A percentile compares a stretch with the other conserved stretches of the same genome.
phyloP scores from a whole-genome alignment of 2,113 vertebrate species.

The Oxyura jamaicensis region DNA sequence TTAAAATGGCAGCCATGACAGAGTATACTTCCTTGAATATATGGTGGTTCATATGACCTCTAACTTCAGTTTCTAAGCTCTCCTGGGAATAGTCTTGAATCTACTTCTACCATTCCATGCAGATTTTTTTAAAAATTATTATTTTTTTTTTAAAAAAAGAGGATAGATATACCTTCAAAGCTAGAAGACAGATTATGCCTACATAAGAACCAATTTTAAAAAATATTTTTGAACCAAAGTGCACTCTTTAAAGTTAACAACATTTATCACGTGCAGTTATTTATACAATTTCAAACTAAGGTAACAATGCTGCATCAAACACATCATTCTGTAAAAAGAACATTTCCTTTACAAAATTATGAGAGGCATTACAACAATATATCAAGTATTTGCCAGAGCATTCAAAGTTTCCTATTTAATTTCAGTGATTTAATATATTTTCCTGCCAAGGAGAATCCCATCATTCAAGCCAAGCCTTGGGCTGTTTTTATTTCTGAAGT shows the following conservation, averaged over 20 bases:
- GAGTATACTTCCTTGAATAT: not conserved
- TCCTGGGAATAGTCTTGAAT: not conserved
- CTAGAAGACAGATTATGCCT: not conserved
- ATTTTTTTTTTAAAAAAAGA: not conserved
- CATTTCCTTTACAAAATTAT: not conserved
- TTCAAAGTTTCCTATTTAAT: not conserved
- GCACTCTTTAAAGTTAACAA: not conserved
- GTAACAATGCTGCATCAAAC: not conserved
- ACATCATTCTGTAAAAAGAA: not conserved
- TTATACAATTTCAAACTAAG: not conserved
- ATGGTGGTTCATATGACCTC: not conserved
- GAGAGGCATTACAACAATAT: not conserved
- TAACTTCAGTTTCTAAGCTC: not conserved
- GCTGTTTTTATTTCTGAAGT: not conserved
- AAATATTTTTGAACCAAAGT: not conserved
- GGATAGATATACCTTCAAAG: not conserved
- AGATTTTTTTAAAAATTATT: no score
- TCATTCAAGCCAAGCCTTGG: not conserved
- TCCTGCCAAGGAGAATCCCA: not conserved
- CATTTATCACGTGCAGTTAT: not conserved
- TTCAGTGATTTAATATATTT: not conserved
- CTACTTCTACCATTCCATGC: not conserved
- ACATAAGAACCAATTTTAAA: not conserved
- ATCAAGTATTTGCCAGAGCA: not conserved
- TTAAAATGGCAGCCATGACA: not conserved